A percentile compares a stretch with the other conserved stretches of the same genome.
Evolutionary conservation across 2,888 invertebrate species (phyloP).

Genomic region (Seira ritae): DNA sequence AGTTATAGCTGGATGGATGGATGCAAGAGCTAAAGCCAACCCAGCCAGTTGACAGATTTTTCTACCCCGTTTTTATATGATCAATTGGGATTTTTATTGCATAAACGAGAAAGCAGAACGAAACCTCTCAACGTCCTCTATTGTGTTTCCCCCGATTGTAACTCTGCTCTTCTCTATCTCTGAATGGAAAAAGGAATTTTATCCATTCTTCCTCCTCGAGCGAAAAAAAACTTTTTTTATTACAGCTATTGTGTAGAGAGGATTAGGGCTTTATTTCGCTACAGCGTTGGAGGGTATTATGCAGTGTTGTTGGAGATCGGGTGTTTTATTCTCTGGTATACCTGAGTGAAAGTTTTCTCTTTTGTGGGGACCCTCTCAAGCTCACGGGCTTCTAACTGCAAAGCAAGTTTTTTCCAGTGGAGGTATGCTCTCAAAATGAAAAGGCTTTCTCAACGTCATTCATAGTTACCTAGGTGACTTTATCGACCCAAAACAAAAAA

Average conservation of each 20-base stretch:
- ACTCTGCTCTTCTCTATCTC: neutral
- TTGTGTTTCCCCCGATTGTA: neutral
- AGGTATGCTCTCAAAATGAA: neutral
- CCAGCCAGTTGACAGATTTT: conserved; percentile 9
- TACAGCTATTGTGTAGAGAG: conserved; percentile 1
- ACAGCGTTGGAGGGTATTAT: conserved; percentile 10
- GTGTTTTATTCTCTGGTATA: conserved; percentile 13
- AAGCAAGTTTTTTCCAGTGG: neutral
- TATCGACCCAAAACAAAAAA: conserved; percentile 62
- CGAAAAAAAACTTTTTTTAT: neutral
- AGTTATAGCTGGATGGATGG: neutral
- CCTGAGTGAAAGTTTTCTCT: conserved; percentile 1
- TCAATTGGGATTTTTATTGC: conserved; percentile 11
- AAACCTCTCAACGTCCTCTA: conserved; percentile 11
- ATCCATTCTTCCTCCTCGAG: no score
- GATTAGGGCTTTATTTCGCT: neutral
- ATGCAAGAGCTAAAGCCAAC: neutral
- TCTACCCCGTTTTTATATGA: neutral
- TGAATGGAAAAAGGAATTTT: conserved; percentile 13
- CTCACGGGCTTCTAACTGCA: neutral
- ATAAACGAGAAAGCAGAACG: neutral
- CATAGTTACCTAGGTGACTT: conserved; percentile 72
- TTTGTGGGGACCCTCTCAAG: neutral
- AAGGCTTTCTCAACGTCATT: conserved; percentile 72
- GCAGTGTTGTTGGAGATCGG: conserved; percentile 1